A percentile compares a stretch with the other conserved stretches of the same genome.
Conservation (phyloP, 2,888 invertebrate species). For the Ariolimax columbianus region DNA sequence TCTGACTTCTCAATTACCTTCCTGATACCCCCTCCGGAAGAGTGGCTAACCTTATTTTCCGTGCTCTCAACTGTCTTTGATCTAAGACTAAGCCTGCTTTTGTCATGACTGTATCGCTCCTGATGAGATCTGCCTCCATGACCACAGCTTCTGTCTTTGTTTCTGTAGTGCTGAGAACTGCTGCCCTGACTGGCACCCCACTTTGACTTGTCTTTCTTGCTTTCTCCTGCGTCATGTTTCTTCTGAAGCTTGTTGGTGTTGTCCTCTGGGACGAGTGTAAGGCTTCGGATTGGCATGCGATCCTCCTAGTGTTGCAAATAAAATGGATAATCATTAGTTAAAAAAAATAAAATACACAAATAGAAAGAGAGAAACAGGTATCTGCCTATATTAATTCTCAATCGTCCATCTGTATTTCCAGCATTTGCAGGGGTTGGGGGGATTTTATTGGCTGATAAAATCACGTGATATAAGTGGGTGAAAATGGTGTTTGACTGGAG, state of each 20-base stretch:
- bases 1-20: neutral
- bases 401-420: too few relatives aligned
- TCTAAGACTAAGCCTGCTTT: neutral
- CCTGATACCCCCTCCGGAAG: neutral
- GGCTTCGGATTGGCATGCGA: constrained; percentile 10
- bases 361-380: neutral
- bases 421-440: too few relatives aligned
- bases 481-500: too few relatives aligned
- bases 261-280: neutral
- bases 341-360: neutral
- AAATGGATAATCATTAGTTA: neutral
- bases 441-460: too few relatives aligned
- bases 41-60: neutral
- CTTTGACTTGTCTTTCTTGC: constrained; percentile 13
- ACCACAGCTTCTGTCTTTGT: constrained; percentile 29
- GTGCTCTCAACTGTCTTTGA: neutral
- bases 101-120: neutral
- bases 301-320: constrained; percentile 22
- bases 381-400: too few relatives aligned
- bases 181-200: constrained; percentile 23
- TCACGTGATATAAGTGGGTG: too few relatives aligned
- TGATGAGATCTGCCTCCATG: neutral
- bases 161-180: constrained; percentile 16
- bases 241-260: neutral
- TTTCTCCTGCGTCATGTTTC: neutral